Conservation (phyloP, 2,113 vertebrate genomes). For the Chlorodrepanis virens region DNA sequence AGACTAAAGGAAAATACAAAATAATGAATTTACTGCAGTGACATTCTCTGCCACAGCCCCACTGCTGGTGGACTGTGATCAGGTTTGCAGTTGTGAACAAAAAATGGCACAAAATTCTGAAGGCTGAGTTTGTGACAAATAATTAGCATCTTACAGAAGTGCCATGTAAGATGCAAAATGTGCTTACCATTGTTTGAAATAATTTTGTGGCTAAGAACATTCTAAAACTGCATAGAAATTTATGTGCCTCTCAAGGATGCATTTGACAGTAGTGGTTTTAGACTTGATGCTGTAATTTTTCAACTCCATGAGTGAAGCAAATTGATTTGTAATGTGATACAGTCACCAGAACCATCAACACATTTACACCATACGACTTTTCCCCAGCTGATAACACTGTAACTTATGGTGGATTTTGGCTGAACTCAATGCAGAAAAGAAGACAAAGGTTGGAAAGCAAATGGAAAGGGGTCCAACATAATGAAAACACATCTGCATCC, state of each 20-base stretch:
- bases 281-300: background rate
- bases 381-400: background rate
- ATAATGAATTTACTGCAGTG: background rate
- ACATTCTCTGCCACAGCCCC: background rate
- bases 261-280: background rate
- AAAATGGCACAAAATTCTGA: background rate
- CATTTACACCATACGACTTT: background rate
- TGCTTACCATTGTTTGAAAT: background rate
- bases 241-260: background rate
- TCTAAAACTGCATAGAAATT: background rate
- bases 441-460: background rate
- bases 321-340: constrained; percentile 3
- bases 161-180: background rate
- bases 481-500: background rate
- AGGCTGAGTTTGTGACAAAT: background rate
- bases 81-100: background rate
- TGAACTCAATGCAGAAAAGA: constrained; percentile 19
- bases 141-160: background rate
- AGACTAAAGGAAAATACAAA: background rate
- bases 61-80: background rate
- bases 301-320: background rate
- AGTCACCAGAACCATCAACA: background rate
- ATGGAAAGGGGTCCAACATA: background rate
- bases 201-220: background rate
- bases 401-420: constrained; percentile 18